Conservation (phyloP, 2,113 vertebrate genomes). For the Riparia riparia region DNA sequence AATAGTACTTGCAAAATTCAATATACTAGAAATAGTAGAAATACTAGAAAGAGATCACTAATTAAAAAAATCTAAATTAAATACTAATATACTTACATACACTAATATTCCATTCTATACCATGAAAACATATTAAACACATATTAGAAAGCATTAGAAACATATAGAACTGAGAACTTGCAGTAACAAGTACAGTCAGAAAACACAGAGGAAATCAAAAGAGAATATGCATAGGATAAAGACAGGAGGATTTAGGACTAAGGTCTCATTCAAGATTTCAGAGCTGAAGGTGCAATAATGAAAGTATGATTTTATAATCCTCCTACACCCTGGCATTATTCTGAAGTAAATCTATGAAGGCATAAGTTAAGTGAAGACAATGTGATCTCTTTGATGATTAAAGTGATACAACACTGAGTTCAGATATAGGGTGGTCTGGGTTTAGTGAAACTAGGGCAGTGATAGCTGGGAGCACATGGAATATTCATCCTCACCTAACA, state of each 20-base stretch:
- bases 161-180: neutral
- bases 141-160: neutral
- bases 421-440: neutral
- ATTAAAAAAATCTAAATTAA: neutral
- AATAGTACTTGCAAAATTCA: neutral
- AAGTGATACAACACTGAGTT: neutral
- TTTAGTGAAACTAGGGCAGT: neutral
- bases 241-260: neutral
- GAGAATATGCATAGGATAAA: neutral
- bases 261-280: neutral
- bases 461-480: neutral
- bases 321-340: neutral
- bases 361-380: neutral
- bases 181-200: neutral
- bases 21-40: neutral
- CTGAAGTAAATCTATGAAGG: neutral
- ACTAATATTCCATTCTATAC: neutral
- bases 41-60: neutral
- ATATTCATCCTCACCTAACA: constrained; percentile 8
- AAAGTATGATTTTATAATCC: neutral
- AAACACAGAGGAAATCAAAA: neutral
- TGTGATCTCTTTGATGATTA: neutral
- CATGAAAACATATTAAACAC: neutral
- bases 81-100: neutral
- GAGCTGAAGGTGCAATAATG: neutral